phyloP scores from a whole-genome alignment of 2,113 vertebrate species.

The Paralichthys olivaceus region DNA sequence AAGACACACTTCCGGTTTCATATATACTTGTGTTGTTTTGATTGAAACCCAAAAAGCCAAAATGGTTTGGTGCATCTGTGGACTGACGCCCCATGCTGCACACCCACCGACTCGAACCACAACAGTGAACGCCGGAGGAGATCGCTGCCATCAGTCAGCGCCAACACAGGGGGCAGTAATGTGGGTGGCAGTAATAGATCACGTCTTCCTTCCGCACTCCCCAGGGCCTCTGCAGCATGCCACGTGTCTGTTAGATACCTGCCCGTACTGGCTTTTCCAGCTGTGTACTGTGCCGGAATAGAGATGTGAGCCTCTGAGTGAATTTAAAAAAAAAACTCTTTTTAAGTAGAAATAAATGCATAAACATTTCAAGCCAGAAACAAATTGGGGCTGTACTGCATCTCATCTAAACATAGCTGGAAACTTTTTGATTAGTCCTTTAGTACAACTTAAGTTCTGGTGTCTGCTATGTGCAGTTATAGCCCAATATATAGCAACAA shows the following conservation, averaged over 20 bases:
- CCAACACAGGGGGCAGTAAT: slow-evolving; percentile 51
- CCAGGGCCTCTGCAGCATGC: slow-evolving; percentile 41
- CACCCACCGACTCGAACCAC: slow-evolving; percentile 38
- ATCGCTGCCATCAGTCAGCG: slow-evolving; percentile 28
- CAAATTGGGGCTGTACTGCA: not conserved
- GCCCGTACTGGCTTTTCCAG: slow-evolving; percentile 41
- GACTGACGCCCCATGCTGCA: slow-evolving; percentile 38
- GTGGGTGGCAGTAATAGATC: slow-evolving; percentile 50
- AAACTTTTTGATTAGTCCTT: not conserved
- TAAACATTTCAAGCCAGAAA: not conserved
- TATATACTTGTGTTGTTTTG: slow-evolving; percentile 10
- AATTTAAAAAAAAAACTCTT: not conserved
- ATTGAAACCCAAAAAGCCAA: slow-evolving; percentile 24
- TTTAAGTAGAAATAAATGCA: not conserved
- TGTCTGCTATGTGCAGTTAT: not conserved
- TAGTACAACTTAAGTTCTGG: not conserved
- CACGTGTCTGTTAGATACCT: slow-evolving; percentile 61
- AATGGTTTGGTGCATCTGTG: slow-evolving; percentile 22
- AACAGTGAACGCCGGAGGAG: slow-evolving; percentile 28
- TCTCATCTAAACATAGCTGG: not conserved
- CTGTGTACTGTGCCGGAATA: slow-evolving; percentile 27
- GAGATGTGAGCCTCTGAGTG: not conserved
- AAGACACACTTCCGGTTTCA: not conserved
- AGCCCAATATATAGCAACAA: not conserved
- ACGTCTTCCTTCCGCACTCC: slow-evolving; percentile 40